Conservation (phyloP, 1,140 invertebrate species). For the Drosophila aff. region DNA sequence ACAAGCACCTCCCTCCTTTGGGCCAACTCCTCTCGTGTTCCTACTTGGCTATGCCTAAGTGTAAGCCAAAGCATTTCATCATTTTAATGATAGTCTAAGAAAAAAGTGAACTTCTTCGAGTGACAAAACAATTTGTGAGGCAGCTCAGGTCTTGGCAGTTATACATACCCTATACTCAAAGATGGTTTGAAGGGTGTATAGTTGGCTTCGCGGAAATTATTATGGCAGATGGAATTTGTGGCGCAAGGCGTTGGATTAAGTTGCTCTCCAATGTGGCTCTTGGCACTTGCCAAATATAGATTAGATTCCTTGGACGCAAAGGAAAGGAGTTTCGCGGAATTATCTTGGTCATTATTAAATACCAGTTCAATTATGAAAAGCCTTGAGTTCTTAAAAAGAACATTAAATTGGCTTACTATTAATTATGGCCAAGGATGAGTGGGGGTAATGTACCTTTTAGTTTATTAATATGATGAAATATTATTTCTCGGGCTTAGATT, state of each 20-base stretch:
- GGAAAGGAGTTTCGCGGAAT: conserved; percentile 2
- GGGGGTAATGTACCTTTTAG: neutral
- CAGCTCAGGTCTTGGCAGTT: conserved; percentile 47
- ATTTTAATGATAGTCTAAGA: conserved; percentile 76
- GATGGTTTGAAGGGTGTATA: conserved; percentile 44
- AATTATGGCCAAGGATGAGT: neutral
- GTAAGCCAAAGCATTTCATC: conserved; percentile 84
- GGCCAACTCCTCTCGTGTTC: neutral
- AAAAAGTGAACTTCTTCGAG: conserved; percentile 51
- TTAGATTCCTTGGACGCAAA: conserved; percentile 6
- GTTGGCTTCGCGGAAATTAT: conserved; percentile 43
- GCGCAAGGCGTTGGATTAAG: conserved; percentile 36
- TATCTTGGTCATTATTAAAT: conserved; percentile 11
- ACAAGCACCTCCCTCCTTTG: neutral
- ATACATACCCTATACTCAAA: conserved; percentile 22
- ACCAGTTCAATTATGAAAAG: conserved; percentile 15
- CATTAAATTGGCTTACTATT: neutral
- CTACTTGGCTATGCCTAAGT: conserved; percentile 83
- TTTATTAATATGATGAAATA: neutral
- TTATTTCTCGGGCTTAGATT: neutral
- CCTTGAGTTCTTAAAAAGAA: neutral
- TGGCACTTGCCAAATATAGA: conserved; percentile 32
- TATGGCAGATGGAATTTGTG: conserved; percentile 34
- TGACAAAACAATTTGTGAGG: conserved; percentile 63
- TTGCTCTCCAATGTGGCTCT: conserved; percentile 27